A percentile compares a stretch with the other conserved stretches of the same genome.
Evolutionary conservation across 2,888 invertebrate species (phyloP).

Genomic region (Papilio gigon): DNA sequence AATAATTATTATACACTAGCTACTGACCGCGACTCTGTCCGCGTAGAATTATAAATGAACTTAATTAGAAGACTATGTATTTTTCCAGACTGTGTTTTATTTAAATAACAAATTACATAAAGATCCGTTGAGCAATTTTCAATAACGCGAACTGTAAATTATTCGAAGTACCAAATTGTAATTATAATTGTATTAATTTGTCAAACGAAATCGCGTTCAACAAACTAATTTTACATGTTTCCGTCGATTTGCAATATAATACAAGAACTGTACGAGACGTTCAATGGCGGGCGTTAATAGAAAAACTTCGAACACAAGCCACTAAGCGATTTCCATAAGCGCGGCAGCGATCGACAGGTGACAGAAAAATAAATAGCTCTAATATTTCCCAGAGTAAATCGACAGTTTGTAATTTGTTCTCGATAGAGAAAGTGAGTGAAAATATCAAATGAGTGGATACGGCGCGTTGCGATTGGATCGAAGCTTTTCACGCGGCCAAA

Average conservation of each 20-base stretch:
- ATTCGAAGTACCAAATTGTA: neutral
- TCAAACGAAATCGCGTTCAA: neutral
- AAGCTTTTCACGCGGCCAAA: slow-evolving; percentile 81
- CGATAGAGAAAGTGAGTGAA: slow-evolving; percentile 72
- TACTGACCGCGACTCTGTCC: no score
- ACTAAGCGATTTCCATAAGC: slow-evolving; percentile 69
- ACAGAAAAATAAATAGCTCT: slow-evolving; percentile 75
- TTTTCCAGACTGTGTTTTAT: no score
- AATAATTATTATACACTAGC: neutral
- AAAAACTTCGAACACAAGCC: slow-evolving; percentile 72
- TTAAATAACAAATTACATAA: no score
- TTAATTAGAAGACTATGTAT: no score
- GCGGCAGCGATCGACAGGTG: slow-evolving; percentile 67
- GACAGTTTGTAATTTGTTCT: slow-evolving; percentile 81
- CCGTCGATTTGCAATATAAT: slow-evolving; percentile 25
- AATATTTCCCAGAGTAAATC: slow-evolving; percentile 61
- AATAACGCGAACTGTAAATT: neutral
- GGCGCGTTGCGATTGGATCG: slow-evolving; percentile 73
- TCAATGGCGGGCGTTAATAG: slow-evolving; percentile 66
- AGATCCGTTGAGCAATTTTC: no score
- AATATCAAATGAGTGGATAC: slow-evolving; percentile 82
- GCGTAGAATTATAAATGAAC: no score
- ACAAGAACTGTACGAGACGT: slow-evolving; percentile 52
- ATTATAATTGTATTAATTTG: neutral
- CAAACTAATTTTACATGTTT: slow-evolving; percentile 54